Conservation (phyloP, 2,797 vertebrate genomes). For the Siniperca scherzeri region DNA sequence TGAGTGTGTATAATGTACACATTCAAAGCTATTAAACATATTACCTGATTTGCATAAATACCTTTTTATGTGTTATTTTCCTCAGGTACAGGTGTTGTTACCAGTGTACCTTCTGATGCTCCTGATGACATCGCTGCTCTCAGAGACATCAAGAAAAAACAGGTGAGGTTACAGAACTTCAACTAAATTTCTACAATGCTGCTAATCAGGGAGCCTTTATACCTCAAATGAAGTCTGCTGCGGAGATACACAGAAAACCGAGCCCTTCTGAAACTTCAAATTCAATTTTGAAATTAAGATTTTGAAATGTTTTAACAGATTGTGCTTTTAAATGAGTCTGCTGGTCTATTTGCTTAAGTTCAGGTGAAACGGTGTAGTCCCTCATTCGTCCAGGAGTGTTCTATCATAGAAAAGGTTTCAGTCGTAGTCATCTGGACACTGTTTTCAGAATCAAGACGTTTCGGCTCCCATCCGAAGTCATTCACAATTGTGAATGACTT, state of each 20-base stretch:
- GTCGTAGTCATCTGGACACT: no score
- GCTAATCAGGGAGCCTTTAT: background rate
- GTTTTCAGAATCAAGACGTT: no score
- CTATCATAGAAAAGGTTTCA: no score
- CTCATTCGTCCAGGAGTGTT: no score
- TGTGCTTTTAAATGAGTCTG: background rate
- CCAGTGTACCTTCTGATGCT: constrained; percentile 96
- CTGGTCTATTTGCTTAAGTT: background rate
- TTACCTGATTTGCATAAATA: background rate
- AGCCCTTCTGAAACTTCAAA: background rate
- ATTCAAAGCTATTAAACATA: no score
- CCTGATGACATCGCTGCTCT: constrained; percentile 97
- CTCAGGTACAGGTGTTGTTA: constrained; percentile 94
- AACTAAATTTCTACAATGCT: background rate
- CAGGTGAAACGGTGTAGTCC: no score
- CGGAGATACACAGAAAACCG: background rate
- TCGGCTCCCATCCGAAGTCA: no score
- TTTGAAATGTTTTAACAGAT: background rate
- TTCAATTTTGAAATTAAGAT: background rate
- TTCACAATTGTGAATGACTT: no score
- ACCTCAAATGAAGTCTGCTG: background rate
- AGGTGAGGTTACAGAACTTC: constrained; percentile 77
- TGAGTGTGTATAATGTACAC: constrained; percentile 6
- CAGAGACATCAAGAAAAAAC: constrained; percentile 97
- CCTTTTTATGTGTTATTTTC: constrained; percentile 17